A percentile compares a stretch with the other conserved stretches of the same genome.
These are phyloP conservation scores for Trochalopteron elliotii DNA, from an alignment of 2,113 vertebrate genomes.

Conservation along the genomic window DNA sequence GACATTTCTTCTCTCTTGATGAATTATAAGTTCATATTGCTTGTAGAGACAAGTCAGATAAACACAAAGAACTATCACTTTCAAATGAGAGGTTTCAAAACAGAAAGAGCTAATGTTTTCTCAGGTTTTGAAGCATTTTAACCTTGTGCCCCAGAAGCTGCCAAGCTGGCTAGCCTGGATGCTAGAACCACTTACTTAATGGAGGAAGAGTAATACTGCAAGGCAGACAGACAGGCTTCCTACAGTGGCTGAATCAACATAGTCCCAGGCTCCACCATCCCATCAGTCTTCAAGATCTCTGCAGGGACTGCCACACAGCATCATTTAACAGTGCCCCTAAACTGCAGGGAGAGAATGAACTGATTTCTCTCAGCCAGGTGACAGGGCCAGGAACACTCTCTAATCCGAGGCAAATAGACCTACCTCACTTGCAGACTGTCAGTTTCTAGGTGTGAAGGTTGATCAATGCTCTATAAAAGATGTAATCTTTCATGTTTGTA, in stretches of 20 bases:
- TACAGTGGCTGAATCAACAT: background rate
- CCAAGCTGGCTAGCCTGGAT: background rate
- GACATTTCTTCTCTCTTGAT: background rate
- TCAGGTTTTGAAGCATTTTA: constrained; percentile 4
- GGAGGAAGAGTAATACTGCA: background rate
- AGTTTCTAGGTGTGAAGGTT: background rate
- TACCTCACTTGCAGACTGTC: background rate
- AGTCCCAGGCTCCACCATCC: background rate
- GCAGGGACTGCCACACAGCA: background rate
- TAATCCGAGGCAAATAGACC: background rate
- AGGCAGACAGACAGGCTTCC: background rate
- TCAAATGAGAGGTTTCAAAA: background rate
- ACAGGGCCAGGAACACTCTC: background rate
- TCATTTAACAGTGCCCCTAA: background rate
- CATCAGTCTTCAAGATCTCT: background rate
- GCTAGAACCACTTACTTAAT: background rate
- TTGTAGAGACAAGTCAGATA: background rate
- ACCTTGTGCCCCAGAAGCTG: background rate
- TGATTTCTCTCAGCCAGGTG: background rate
- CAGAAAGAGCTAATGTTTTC: background rate
- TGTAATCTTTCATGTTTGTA: background rate
- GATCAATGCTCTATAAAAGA: background rate
- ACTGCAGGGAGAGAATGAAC: background rate
- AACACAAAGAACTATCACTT: background rate
- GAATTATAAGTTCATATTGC: background rate